Conservation (phyloP, 2,888 invertebrate species). For the Watsonalla binaria region DNA sequence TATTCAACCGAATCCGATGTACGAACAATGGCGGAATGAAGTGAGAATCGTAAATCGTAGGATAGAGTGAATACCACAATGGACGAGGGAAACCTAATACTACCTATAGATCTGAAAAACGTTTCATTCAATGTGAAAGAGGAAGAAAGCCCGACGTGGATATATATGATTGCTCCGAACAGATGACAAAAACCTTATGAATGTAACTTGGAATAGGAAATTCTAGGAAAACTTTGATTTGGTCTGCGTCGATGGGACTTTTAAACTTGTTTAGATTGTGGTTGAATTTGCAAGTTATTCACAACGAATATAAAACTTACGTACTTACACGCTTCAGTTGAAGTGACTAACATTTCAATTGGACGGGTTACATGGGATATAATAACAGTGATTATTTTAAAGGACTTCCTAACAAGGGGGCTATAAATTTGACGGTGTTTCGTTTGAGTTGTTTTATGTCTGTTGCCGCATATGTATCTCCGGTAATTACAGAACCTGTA, state of each 20-base stretch:
- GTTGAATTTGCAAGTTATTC: slow-evolving; percentile 1
- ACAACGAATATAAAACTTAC: background rate
- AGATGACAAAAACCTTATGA: slow-evolving; percentile 4
- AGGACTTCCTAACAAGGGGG: too few species aligned
- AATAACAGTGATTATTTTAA: too few species aligned
- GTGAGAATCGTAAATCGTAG: background rate
- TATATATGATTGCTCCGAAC: slow-evolving; percentile 12
- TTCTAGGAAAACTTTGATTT: background rate
- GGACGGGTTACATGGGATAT: too few species aligned
- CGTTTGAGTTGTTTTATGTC: too few species aligned
- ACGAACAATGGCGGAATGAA: slow-evolving; percentile 11
- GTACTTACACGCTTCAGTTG: too few species aligned
- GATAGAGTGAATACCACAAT: slow-evolving; percentile 27
- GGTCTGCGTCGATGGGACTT: slow-evolving; percentile 1
- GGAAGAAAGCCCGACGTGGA: slow-evolving; percentile 12
- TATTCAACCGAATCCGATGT: slow-evolving; percentile 18
- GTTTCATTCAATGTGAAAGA: slow-evolving; percentile 14
- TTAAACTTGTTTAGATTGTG: slow-evolving; percentile 1
- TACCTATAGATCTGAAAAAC: slow-evolving; percentile 11
- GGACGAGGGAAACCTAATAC: slow-evolving; percentile 12
- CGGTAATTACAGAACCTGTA: too few species aligned
- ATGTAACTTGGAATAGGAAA: background rate
- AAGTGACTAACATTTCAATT: too few species aligned
- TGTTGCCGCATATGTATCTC: too few species aligned
- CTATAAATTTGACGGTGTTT: too few species aligned